Percentiles rank a stretch among this genome's conserved stretches.
phyloP scores from a whole-genome alignment of 2,113 vertebrate genomes.

The Struthidea cinerea region DNA sequence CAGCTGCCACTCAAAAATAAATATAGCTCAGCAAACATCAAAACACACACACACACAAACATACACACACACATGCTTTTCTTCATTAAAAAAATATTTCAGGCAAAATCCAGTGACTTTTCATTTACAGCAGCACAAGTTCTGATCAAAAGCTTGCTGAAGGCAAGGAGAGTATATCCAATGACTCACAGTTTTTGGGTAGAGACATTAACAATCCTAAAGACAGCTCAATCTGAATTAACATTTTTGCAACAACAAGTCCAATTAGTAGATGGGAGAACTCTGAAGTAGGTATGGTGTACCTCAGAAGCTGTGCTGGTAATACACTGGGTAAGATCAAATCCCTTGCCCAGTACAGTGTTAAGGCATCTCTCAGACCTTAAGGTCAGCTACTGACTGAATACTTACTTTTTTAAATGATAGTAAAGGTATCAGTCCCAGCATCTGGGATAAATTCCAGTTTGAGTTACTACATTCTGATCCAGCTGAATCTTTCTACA shows the following conservation, averaged over 20 bases:
- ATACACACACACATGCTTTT: background rate
- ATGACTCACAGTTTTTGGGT: background rate
- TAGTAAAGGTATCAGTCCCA: background rate
- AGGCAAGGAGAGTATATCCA: background rate
- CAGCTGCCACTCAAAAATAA: background rate
- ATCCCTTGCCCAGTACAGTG: background rate
- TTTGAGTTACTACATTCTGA: background rate
- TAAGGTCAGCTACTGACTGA: background rate
- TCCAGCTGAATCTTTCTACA: background rate
- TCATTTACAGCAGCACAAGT: background rate
- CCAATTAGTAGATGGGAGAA: background rate
- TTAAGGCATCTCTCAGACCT: background rate
- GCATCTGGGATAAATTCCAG: background rate
- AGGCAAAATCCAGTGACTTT: background rate
- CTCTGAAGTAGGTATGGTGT: background rate
- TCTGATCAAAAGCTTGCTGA: background rate
- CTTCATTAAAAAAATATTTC: background rate
- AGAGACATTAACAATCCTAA: background rate
- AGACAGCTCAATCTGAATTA: background rate
- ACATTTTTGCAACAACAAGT: background rate
- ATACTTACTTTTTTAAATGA: background rate
- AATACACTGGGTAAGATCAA: background rate
- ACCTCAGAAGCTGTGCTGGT: background rate
- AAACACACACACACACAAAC: background rate
- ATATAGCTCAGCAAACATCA: background rate